Evolutionary conservation across 2,888 invertebrate genomes (phyloP), one percentile per base, ranked within the genome.

Genomic region (Alcis repandata): DNA sequence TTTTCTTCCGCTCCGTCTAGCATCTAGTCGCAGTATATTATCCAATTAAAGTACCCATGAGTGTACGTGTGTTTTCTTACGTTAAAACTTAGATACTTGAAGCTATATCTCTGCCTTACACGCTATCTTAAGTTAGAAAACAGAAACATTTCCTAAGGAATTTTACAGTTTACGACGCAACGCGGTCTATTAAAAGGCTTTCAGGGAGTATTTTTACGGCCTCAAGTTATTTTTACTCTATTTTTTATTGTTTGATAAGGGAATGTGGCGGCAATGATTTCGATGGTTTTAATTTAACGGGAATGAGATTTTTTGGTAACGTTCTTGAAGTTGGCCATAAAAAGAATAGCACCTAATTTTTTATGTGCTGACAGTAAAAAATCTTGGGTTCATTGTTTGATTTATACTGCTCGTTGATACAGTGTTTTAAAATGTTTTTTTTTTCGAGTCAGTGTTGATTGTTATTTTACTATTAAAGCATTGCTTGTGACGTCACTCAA

Each of bases 101-200:
- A 41, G 41, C 17, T 17, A 6, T 41, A 17, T 8, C 41, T 33
- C 64, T 46, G n/a, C 36, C 15, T 15, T n/a, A 51, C 32, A 33
- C 27, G n/a, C n/a, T 32, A 45, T 27, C 9, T 43, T 6, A 49
- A 77, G 76, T 77, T 74, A 72, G 76, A 79, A 82, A 85, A 79
- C 79, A 80, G 78, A 78, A 82, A 80, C 77, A 80, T 79, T 77
- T 79, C 73, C 70, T 73, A 74, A 77, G 78, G 76, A 82, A 83
- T 85, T 88, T 87, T 82, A 85, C 80, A 80, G 74, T 87, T 87
- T 87, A 88, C 79, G 84, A 83, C 64, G 68, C 72, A 66, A 77
- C 72, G 76, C 77, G 73, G 80, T 84, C 84, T 83, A 85, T 87
- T 81, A 87, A 82, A 83, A 74, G 72, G 77, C 78, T 79, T 59